These are phyloP conservation scores for Tarsius wallacei DNA, from an alignment of 2,797 vertebrate genomes.

Conservation along the genomic window DNA sequence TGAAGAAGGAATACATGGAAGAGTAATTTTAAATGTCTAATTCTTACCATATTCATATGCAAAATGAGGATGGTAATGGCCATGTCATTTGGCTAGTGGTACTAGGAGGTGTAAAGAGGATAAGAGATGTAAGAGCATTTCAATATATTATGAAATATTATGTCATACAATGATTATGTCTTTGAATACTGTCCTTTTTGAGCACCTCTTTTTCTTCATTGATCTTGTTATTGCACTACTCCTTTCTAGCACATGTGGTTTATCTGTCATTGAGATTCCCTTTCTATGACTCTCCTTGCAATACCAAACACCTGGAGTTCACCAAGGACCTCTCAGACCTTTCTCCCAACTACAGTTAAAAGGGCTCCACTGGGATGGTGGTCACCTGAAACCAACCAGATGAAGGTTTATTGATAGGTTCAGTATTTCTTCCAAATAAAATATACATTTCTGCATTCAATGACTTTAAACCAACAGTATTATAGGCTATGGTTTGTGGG, in stretches of 20 bases:
- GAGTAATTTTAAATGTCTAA: not conserved
- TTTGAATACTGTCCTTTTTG: not conserved
- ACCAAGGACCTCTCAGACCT: not conserved
- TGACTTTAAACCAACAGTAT: not conserved
- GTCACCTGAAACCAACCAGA: not conserved
- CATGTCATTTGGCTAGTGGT: not conserved
- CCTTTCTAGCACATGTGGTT: not conserved
- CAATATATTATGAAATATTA: not conserved
- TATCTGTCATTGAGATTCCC: too few species aligned
- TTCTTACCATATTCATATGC: not conserved
- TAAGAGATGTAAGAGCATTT: not conserved
- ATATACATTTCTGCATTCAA: not conserved
- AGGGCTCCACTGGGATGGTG: not conserved
- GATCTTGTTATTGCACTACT: accelerated
- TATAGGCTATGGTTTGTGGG: not conserved
- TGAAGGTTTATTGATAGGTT: not conserved
- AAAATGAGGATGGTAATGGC: not conserved
- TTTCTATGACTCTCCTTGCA: not conserved
- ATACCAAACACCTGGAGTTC: not conserved
- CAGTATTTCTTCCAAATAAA: not conserved
- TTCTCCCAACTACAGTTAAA: not conserved
- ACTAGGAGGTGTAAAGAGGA: not conserved
- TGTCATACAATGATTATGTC: not conserved
- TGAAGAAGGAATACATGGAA: too few species aligned
- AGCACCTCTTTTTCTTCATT: not conserved